phyloP scores from a whole-genome alignment of 2,797 vertebrate genomes.

The Typhlichthys eigenmanni region DNA sequence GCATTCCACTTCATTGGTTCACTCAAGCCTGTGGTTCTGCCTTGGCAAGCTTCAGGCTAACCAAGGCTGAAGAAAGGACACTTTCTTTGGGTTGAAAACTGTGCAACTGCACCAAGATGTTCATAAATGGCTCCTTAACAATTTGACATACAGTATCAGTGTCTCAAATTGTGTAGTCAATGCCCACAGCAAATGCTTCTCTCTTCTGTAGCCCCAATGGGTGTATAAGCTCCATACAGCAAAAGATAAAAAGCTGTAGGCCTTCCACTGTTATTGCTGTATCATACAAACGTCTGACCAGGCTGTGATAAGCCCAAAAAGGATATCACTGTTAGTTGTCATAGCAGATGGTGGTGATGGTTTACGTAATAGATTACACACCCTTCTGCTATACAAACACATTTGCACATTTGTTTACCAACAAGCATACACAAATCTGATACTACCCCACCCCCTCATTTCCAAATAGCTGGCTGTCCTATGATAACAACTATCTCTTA shows the following conservation, averaged over 20 bases:
- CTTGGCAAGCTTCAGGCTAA: background rate
- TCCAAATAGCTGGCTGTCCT: background rate
- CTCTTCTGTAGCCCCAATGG: slow-evolving; percentile 8
- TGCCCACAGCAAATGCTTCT: slow-evolving; percentile 37
- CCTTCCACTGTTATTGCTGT: background rate
- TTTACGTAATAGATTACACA: slow-evolving; percentile 14
- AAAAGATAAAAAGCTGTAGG: slow-evolving; percentile 8
- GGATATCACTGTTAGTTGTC: slow-evolving; percentile 12
- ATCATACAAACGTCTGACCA: slow-evolving; percentile 29
- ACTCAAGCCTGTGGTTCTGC: background rate
- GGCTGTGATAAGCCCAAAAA: slow-evolving; percentile 25
- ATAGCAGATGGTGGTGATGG: slow-evolving; percentile 26
- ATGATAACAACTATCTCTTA: background rate
- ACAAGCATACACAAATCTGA: slow-evolving; percentile 12
- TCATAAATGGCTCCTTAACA: slow-evolving; percentile 35
- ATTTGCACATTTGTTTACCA: slow-evolving; percentile 3
- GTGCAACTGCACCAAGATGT: slow-evolving; percentile 42
- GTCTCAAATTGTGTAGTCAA: slow-evolving; percentile 25
- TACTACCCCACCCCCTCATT: background rate
- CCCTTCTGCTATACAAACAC: slow-evolving; percentile 20
- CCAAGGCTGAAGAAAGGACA: background rate
- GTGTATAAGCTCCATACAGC: slow-evolving; percentile 11
- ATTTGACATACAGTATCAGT: too few species aligned
- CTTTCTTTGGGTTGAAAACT: slow-evolving; percentile 8
- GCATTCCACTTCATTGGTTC: slow-evolving; percentile 2